Base-by-base conservation (phyloP, 1,140 invertebrate species). In the Cydia splendana region DNA sequence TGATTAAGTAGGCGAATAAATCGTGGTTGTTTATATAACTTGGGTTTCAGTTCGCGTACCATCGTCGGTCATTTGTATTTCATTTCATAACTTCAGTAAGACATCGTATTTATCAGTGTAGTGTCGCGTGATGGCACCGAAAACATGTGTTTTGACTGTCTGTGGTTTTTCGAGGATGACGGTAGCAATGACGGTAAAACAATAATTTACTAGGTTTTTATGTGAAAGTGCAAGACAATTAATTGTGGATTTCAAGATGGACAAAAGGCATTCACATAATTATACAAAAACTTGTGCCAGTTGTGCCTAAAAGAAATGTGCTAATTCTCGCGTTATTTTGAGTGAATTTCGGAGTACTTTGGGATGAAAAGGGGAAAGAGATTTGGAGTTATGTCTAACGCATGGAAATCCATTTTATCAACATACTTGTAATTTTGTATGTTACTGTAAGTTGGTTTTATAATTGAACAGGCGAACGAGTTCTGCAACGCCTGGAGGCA, bases 401-500 rank as follows among this genome's bases (percentile, higher is more conserved):
- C 45, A 13, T 48, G 45, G 12, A 48, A 12, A 48, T n/a, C 13
- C 13, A n/a, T 53, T n/a, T n/a, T 53, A n/a, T 53, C 0, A 12
- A 7, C 2, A n/a, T 6, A n/a, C 51, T 53, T 53, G 18, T 76
- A 65, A 76, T 77, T 62, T 75, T 24, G 42, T 65, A 18, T 53
- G 18, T 18, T n/a, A 53, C 6, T 6, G n/a, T 18, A 79, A 76
- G 78, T 45, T 78, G 28, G 42, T 77, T 76, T 3, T 65, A 9
- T 12, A 76, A 84, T 86, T 62, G 15, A 42, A 71, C 80, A 95
- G 94, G 94, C 51, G 94, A 94, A 81, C 90, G 94, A 12, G 90
- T 95, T 20, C 81, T 95, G 2, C 94, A 95, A 81, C 84, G 93
- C 6, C 75, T 94, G 74, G 89, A 93, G 62, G 88, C 89, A 4